Evolutionary conservation across 2,113 vertebrate genomes (phyloP).

Genomic region (Ictidomys tridecemlineatus): DNA sequence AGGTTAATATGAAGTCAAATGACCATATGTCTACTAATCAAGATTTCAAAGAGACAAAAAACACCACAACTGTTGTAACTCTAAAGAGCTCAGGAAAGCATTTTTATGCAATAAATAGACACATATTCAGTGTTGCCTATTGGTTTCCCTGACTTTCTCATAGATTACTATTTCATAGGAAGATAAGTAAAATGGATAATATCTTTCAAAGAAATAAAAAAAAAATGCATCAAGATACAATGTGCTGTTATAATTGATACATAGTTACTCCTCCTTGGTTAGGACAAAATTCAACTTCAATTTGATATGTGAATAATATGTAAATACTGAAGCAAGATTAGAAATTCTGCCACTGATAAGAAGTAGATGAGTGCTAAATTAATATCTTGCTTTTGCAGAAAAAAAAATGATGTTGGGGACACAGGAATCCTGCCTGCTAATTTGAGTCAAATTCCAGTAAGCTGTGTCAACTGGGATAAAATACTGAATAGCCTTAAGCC

Average conservation of each 20-base stretch:
- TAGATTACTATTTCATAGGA: neutral
- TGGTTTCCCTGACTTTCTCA: neutral
- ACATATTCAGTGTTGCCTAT: neutral
- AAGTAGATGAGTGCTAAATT: neutral
- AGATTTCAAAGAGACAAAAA: conserved; percentile 32
- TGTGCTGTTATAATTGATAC: neutral
- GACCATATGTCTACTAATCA: neutral
- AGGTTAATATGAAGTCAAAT: neutral
- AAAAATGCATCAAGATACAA: neutral
- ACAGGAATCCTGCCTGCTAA: neutral
- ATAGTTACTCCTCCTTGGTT: neutral
- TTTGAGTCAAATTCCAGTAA: neutral
- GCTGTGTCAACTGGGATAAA: neutral
- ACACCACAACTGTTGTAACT: neutral
- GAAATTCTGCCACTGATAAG: neutral
- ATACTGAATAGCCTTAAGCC: neutral
- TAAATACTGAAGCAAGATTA: neutral
- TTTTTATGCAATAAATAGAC: neutral
- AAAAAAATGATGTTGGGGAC: neutral
- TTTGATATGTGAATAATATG: neutral
- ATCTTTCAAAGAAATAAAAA: neutral
- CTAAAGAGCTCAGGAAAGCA: neutral
- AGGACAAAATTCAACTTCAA: neutral
- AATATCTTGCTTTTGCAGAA: neutral
- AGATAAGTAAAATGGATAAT: neutral